Evolutionary conservation across 1,140 invertebrate species (phyloP).

Genomic region (Leguminivora glycinivorella): DNA sequence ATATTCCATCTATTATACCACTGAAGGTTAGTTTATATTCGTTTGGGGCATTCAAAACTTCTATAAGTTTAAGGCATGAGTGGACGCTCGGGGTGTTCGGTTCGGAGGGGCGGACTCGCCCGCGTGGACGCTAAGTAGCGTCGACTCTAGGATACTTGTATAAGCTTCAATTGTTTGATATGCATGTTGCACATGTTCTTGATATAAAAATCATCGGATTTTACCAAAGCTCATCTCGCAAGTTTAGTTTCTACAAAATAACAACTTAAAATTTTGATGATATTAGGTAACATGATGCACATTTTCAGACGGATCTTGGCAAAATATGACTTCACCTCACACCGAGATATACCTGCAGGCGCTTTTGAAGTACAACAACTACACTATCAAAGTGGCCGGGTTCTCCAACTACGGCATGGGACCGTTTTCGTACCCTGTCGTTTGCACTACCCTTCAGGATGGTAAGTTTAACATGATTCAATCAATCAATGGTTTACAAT

Average conservation of each 20-base stretch:
- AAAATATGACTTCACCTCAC: constrained; percentile 70
- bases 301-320: constrained; percentile 67
- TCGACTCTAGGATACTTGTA: no score
- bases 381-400: constrained; percentile 90
- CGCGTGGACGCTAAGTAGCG: no score
- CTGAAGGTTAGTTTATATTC: constrained; percentile 51
- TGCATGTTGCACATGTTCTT: no score
- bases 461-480: constrained; percentile 69
- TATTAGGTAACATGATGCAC: not conserved
- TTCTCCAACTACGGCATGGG: constrained; percentile 91
- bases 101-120: no score
- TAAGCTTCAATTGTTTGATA: no score
- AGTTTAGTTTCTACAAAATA: no score
- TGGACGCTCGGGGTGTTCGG: no score
- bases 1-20: constrained; percentile 59
- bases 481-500: no score
- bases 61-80: no score
- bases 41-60: not conserved
- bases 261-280: no score
- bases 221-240: no score
- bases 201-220: no score
- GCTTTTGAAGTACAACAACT: constrained; percentile 88
- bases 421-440: constrained; percentile 85
- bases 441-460: constrained; percentile 90
- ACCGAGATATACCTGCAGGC: constrained; percentile 86